A percentile compares a stretch with the other conserved stretches of the same genome.
Evolutionary conservation across 2,888 invertebrate species (phyloP).

Genomic region (Herminia tarsipennalis): DNA sequence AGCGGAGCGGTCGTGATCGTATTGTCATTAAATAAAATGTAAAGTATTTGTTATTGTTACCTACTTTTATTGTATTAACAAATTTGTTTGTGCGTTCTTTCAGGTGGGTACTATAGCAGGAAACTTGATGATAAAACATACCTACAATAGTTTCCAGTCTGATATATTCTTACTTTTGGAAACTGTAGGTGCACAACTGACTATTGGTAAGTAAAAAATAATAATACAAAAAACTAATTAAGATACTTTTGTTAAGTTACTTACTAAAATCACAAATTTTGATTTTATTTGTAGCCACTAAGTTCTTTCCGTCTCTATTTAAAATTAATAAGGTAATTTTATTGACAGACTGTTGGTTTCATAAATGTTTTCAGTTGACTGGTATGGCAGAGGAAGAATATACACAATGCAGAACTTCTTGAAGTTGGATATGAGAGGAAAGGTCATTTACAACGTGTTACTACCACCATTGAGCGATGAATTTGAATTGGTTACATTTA

Average conservation of each 20-base stretch:
- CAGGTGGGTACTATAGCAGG: conserved; percentile 88
- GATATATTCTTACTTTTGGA: conserved; percentile 86
- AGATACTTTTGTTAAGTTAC: no score
- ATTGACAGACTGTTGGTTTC: no score
- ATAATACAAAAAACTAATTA: no score
- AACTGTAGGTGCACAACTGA: conserved; percentile 56
- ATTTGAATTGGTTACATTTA: conserved; percentile 85
- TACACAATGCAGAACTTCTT: conserved; percentile 71
- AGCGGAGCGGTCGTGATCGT: no score
- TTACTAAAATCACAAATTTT: no score
- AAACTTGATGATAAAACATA: conserved; percentile 89
- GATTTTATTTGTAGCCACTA: no score
- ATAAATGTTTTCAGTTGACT: conserved; percentile 54
- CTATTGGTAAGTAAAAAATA: conserved; percentile 50
- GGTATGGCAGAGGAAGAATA: conserved; percentile 19
- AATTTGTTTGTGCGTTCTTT: conserved; percentile 18
- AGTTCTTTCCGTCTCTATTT: no score
- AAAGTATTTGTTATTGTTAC: no score
- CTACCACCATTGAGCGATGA: conserved; percentile 74
- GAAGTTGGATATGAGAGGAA: conserved; percentile 36
- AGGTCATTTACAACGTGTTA: conserved; percentile 49
- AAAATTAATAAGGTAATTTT: no score
- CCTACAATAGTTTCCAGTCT: conserved; percentile 88
- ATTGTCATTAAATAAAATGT: no score
- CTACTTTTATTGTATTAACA: no score